Conservation (phyloP, 2,888 invertebrate species). For the Thumatha senex region DNA sequence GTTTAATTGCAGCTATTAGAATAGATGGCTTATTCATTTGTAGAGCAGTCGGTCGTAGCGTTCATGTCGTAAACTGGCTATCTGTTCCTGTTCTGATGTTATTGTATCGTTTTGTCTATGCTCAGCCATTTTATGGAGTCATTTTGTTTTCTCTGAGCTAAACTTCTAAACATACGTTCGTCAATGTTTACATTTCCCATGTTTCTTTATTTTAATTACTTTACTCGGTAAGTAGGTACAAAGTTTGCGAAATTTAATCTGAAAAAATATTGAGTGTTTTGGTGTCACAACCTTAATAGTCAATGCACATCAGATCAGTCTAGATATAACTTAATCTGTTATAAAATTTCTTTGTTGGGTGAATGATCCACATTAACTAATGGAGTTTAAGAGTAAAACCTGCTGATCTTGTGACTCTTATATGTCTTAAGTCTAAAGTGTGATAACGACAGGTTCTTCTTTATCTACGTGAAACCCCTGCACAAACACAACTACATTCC, state of each 20-base stretch:
- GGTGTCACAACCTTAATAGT: too few relatives aligned
- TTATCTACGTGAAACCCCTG: too few relatives aligned
- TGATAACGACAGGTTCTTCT: too few relatives aligned
- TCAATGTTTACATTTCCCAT: slow-evolving; percentile 55
- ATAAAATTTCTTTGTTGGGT: too few relatives aligned
- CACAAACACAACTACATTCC: too few relatives aligned
- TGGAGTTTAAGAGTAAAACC: too few relatives aligned
- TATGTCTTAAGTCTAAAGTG: too few relatives aligned
- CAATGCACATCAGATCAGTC: too few relatives aligned
- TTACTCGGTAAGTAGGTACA: not conserved
- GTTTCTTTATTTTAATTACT: slow-evolving; percentile 19
- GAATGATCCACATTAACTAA: too few relatives aligned
- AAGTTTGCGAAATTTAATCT: not conserved
- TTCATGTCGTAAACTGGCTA: slow-evolving; percentile 81
- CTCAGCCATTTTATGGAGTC: slow-evolving; percentile 77
- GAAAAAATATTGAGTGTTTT: not conserved
- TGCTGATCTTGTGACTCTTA: too few relatives aligned
- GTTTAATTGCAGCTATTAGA: slow-evolving; percentile 83
- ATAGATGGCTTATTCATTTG: slow-evolving; percentile 84
- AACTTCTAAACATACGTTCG: slow-evolving; percentile 55
- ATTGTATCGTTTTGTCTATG: slow-evolving; percentile 84
- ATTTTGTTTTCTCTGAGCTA: slow-evolving; percentile 74
- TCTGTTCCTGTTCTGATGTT: slow-evolving; percentile 83
- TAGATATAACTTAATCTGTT: too few relatives aligned
- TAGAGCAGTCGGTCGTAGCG: slow-evolving; percentile 81